Evolutionary conservation across 2,888 invertebrate genomes (phyloP).

Genomic region (Eudemis profundana): DNA sequence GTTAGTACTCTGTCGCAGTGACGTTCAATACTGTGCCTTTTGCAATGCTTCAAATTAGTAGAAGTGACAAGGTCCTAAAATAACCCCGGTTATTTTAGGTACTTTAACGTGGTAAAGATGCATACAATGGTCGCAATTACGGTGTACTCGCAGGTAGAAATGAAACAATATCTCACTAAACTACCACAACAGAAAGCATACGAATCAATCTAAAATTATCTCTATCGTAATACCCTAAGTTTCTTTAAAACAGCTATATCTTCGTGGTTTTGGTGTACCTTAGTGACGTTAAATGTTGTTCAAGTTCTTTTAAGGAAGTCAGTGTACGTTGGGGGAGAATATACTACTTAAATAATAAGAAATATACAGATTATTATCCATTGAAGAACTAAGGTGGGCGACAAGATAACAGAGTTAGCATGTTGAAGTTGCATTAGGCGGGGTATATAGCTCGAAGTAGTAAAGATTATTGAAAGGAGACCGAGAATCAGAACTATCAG

Average conservation of each 20-base stretch:
- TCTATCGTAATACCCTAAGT: neutral
- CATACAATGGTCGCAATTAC: slow-evolving; percentile 42
- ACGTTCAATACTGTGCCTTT: neutral
- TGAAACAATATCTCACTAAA: slow-evolving; percentile 38
- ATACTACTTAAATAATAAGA: too few relatives aligned
- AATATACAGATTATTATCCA: too few relatives aligned
- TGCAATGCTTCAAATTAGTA: neutral
- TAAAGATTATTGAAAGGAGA: too few relatives aligned
- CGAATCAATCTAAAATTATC: neutral
- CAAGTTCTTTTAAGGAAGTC: slow-evolving; percentile 25
- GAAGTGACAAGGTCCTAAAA: neutral
- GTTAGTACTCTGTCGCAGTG: neutral
- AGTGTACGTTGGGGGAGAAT: slow-evolving; percentile 8
- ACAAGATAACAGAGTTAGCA: too few relatives aligned
- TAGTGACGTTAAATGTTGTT: slow-evolving; percentile 16
- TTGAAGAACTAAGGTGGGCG: too few relatives aligned
- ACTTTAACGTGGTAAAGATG: neutral
- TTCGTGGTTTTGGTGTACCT: neutral
- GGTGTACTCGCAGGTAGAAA: slow-evolving; percentile 32
- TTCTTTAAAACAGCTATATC: neutral
- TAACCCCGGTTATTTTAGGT: neutral
- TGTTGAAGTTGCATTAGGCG: too few relatives aligned
- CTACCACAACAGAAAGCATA: neutral
- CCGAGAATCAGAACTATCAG: too few relatives aligned
- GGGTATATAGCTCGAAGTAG: too few relatives aligned